phyloP scores from a whole-genome alignment of 2,113 vertebrate species.

The Spheniscus mendiculus region DNA sequence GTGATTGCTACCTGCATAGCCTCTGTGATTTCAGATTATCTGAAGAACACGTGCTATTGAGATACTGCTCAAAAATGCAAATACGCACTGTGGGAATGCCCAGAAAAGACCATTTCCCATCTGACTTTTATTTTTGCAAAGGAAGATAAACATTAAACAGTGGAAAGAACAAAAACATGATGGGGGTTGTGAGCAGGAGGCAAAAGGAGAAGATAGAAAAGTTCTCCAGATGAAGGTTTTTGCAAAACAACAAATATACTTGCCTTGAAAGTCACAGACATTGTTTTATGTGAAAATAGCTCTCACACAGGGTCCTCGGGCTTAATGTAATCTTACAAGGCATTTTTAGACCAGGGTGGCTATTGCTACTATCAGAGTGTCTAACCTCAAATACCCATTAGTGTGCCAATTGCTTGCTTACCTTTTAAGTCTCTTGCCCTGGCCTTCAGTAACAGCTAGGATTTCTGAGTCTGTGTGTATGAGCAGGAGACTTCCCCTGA shows the following conservation, averaged over 20 bases:
- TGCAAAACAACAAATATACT: not conserved
- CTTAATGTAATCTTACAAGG: not conserved
- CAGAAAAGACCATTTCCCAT: slow-evolving; percentile 25
- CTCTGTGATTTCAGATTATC: slow-evolving; percentile 35
- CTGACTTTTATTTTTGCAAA: slow-evolving; percentile 29
- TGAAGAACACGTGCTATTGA: not conserved
- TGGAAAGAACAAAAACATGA: slow-evolving; percentile 30
- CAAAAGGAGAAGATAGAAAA: not conserved
- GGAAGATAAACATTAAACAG: slow-evolving; percentile 24
- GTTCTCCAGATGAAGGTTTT: not conserved
- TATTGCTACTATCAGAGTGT: slow-evolving; percentile 29
- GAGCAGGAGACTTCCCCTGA: not conserved
- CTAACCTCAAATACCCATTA: slow-evolving; percentile 2
- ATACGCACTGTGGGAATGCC: slow-evolving; percentile 40
- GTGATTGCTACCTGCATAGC: slow-evolving; percentile 48
- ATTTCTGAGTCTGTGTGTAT: not conserved
- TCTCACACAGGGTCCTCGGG: not conserved
- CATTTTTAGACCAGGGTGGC: slow-evolving; percentile 49
- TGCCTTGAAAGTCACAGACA: slow-evolving; percentile 10
- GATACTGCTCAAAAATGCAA: slow-evolving; percentile 62
- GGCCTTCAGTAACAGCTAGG: not conserved
- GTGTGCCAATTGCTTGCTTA: slow-evolving; percentile 26
- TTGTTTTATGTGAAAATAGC: slow-evolving; percentile 21
- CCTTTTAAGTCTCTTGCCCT: not conserved
- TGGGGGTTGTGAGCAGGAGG: not conserved